Percentiles rank a stretch among this genome's conserved stretches.
These are phyloP conservation scores for Peromyscus polionotus DNA, from an alignment of 2,113 vertebrate species.

Conservation along the genomic window DNA sequence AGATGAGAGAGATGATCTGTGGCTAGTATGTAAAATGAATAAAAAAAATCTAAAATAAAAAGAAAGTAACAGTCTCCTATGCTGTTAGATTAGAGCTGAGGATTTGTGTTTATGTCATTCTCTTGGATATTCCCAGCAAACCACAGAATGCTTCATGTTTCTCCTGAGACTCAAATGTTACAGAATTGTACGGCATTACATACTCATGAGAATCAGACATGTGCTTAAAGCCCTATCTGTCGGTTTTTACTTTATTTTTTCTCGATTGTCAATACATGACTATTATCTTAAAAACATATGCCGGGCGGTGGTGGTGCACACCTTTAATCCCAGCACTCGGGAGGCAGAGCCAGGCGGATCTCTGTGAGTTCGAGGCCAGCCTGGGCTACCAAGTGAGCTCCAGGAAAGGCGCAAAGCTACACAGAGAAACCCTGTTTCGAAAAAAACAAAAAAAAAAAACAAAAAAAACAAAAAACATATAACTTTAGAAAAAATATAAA, in stretches of 20 bases:
- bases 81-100: neutral
- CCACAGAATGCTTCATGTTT: slow-evolving; percentile 13
- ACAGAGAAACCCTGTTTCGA: too few relatives aligned
- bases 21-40: too few relatives aligned
- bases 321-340: too few relatives aligned
- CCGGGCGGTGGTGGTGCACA: too few relatives aligned
- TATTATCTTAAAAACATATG: slow-evolving; percentile 1
- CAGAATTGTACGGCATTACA: neutral
- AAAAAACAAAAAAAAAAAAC: too few relatives aligned
- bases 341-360: too few relatives aligned
- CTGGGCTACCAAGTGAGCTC: too few relatives aligned
- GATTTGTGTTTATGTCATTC: neutral
- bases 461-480: neutral
- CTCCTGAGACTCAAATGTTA: slow-evolving; percentile 24
- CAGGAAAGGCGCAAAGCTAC: too few relatives aligned
- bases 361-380: too few relatives aligned
- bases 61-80: neutral
- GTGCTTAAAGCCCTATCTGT: neutral
- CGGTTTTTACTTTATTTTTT: neutral
- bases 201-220: neutral
- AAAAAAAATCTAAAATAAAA: too few relatives aligned
- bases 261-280: neutral
- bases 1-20: too few relatives aligned
- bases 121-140: neutral
- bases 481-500: slow-evolving; percentile 2